Base-by-base conservation (phyloP, 2,113 vertebrate genomes). In the Rostratula benghalensis region DNA sequence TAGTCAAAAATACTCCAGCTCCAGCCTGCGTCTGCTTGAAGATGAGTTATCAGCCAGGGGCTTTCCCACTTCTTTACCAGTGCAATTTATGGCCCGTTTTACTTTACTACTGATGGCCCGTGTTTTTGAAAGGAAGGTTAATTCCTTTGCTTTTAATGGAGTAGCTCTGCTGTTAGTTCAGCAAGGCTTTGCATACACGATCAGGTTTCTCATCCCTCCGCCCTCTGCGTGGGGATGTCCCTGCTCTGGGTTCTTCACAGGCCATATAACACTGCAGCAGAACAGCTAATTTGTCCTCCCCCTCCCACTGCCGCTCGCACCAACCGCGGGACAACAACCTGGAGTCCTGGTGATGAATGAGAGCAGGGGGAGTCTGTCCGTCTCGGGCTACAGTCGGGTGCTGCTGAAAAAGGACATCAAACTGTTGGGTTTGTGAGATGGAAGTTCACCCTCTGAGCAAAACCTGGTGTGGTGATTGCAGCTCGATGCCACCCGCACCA, bases 41-140 rank as follows among this genome's bases (percentile, higher is more conserved):
- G 5, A 23, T 3, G 21, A 91, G 65, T 67, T 46, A 82, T 1
- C 83, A 85, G 89, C 70, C 92, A 92, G 69, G 70, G 83, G 85
- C 80, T 89, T 87, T 91, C 89, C 83, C 46, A 57, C 81, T 82
- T 89, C 73, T 71, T 80, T 33, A 94, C 37, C 65, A 12, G 70
- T 21, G 67, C 93, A 82, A 31, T 89, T 95, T 69, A 93, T 77
- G 94, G 25, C 24, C 77, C 25, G 0, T 94, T 95, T 87, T 90
- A 76, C 92, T 92, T 95, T 81, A 78, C 30, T 89, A 89, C 83
- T 57, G 74, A 89, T 67, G 20, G 74, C 83, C 85, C 67, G 1
- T 70, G 84, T 71, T 91, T 96, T 76, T 63, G 78, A 89, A 91
- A 76, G 87, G 95, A 93, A 96, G 94, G 91, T 96, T 94, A 96